A percentile compares a stretch with the other conserved stretches of the same genome.
These are phyloP conservation scores for Apogon hyalosoma DNA, from an alignment of 2,797 vertebrate species.

Conservation along the genomic window DNA sequence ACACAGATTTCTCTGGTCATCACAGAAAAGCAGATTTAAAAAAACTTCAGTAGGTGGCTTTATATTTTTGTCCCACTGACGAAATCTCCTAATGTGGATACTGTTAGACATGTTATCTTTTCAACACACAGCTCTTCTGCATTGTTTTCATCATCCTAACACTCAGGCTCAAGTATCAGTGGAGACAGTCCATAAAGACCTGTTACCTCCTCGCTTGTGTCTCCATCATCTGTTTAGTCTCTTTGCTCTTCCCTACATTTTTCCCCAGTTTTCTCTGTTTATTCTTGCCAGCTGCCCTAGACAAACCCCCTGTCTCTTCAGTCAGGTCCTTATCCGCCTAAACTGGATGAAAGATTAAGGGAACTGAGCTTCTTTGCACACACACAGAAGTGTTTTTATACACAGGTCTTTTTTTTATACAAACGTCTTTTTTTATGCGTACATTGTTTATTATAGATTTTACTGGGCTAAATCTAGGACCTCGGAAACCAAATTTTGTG, in stretches of 20 bases:
- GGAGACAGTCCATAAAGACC: conserved; percentile 70
- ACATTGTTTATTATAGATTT: too few species aligned
- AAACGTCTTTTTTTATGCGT: too few species aligned
- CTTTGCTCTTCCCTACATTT: conserved; percentile 28
- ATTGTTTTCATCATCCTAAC: conserved; percentile 40
- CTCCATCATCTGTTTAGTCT: conserved; percentile 58
- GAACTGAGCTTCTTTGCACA: conserved; percentile 52
- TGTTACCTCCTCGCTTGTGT: conserved; percentile 56
- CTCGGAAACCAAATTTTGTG: too few species aligned
- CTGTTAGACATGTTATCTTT: conserved; percentile 24
- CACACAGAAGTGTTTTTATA: too few species aligned
- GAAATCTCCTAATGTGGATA: conserved; percentile 51
- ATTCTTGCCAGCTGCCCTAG: conserved; percentile 39
- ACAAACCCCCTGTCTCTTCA: conserved; percentile 31
- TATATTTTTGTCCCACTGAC: too few species aligned
- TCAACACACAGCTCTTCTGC: conserved; percentile 30
- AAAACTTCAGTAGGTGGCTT: too few species aligned
- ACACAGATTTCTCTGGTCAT: too few species aligned
- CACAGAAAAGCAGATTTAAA: too few species aligned
- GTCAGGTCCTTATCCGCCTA: conserved; percentile 46
- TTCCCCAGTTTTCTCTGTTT: conserved; percentile 31
- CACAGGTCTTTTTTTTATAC: too few species aligned
- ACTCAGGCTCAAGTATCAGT: conserved; percentile 66
- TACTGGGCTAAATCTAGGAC: too few species aligned
- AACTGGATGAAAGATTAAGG: conserved; percentile 74